Evolutionary conservation across 53 echinoderm and acorn worm genomes (phyloP), one percentile per base, ranked within the genome.

Genomic region (Henricia sp.): DNA sequence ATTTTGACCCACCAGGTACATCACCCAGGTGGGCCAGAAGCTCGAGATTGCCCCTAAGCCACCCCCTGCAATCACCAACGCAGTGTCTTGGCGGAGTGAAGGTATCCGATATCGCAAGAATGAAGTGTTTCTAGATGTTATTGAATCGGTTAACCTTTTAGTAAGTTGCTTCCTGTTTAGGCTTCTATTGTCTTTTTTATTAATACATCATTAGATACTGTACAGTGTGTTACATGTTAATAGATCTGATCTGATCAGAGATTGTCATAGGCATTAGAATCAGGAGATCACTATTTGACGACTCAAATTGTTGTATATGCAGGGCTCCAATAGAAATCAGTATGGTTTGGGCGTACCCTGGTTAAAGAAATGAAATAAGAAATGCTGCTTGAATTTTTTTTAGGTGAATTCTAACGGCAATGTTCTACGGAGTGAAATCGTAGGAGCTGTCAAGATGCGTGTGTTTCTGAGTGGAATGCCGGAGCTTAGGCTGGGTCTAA

Each of bases 381-480:
- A n/a, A n/a, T n/a, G n/a, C n/a, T n/a, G n/a, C n/a, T n/a, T n/a
- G n/a, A n/a, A n/a, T n/a, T 89, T 43, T 82, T 55, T 52, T 36
- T 40, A 97, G 99, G 99, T 94, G 50, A 94, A 94, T 88, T 92
- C 94, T 3, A 97, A 94, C 74, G 94, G 94, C 54, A 97, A 97
- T 52, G 99, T 97, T 34, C 88, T 97, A 17, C 84, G 99, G 10
- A 97, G 99, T 92, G 99, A 97, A 72, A 97, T 97, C 37, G 90
- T 97, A 1, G 99, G 99, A 1, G 84, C 94, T 0, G 90, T 97
- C 52, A 97, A 97, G 86, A 97, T 97, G 99, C 91, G 99, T n/a
- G 99, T 97, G 37, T 97, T 97, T 53, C 90, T 97, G 28, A 94
- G 94, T 62, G 99, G 99, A 17, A 97, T 97, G 99, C 99, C 99